Evolutionary conservation across 2,888 invertebrate genomes (phyloP).

Genomic region (Nycteola revayana): DNA sequence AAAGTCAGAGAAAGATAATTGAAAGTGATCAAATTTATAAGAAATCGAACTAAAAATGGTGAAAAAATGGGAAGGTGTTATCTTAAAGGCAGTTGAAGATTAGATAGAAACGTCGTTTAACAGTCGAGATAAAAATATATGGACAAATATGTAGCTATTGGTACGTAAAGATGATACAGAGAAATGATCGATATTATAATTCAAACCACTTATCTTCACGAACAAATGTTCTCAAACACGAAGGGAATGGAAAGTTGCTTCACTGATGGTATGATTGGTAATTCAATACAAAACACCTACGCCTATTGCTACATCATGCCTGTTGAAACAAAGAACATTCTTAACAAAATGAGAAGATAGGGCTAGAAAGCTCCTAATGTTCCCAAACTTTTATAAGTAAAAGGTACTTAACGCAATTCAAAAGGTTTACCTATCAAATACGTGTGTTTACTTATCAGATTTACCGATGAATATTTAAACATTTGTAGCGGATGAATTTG

Average conservation of each 20-base stretch:
- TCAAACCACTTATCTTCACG: constrained; percentile 17
- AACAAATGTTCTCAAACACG: constrained; percentile 13
- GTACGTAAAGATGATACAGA: no score
- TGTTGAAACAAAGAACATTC: constrained; percentile 17
- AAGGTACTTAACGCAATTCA: constrained; percentile 51
- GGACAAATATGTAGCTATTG: no score
- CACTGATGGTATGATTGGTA: constrained; percentile 26
- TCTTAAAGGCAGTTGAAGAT: neutral
- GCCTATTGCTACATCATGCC: constrained; percentile 18
- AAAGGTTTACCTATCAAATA: constrained; percentile 40
- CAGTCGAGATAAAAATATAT: neutral
- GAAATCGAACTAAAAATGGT: neutral
- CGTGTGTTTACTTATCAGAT: constrained; percentile 24
- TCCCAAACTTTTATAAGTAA: constrained; percentile 38
- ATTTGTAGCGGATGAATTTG: constrained; percentile 14
- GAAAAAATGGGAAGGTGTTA: neutral
- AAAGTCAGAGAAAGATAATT: constrained; percentile 14
- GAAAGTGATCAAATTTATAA: constrained; percentile 11
- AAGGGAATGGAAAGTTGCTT: constrained; percentile 26
- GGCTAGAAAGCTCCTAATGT: constrained; percentile 53
- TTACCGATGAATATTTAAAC: constrained; percentile 16
- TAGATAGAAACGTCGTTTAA: neutral
- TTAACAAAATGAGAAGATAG: constrained; percentile 15
- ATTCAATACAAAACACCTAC: constrained; percentile 31
- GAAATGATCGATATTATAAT: constrained; percentile 4